Evolutionary conservation across 2,888 invertebrate species (phyloP).

Genomic region (Drosophila neonasuta): DNA sequence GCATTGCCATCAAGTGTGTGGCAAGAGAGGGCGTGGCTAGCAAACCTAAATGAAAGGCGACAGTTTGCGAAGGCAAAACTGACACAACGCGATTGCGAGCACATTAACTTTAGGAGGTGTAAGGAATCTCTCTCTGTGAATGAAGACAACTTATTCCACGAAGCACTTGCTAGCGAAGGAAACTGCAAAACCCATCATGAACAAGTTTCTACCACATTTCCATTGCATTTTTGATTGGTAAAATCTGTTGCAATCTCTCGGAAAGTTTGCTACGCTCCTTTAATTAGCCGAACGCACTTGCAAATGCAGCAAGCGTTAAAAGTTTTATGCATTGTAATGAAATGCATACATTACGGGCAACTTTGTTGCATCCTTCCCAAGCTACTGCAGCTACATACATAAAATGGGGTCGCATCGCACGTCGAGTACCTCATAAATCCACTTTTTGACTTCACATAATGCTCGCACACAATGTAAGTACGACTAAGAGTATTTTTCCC

Average conservation of each 20-base stretch:
- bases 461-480: conserved; percentile 13
- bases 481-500: no score
- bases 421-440: conserved; percentile 44
- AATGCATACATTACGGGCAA: conserved; percentile 60
- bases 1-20: not conserved
- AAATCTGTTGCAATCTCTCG: conserved; percentile 30
- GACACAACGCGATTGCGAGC: conserved; percentile 49
- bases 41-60: conserved; percentile 50
- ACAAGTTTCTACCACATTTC: conserved; percentile 41
- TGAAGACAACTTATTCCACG: conserved; percentile 31
- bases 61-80: conserved; percentile 44
- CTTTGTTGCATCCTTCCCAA: conserved; percentile 44
- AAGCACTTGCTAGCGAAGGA: conserved; percentile 33
- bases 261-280: conserved; percentile 42
- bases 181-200: conserved; percentile 27
- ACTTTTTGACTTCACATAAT: conserved; percentile 32
- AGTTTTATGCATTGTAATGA: conserved; percentile 63
- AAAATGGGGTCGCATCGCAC: conserved; percentile 12
- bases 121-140: not conserved
- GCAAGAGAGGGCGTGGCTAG: conserved; percentile 7
- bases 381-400: not conserved
- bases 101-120: conserved; percentile 45
- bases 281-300: conserved; percentile 58
- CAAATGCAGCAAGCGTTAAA: conserved; percentile 49
- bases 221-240: conserved; percentile 63